phyloP scores from a whole-genome alignment of 1,140 invertebrate species.

The Parapsyche elsis region DNA sequence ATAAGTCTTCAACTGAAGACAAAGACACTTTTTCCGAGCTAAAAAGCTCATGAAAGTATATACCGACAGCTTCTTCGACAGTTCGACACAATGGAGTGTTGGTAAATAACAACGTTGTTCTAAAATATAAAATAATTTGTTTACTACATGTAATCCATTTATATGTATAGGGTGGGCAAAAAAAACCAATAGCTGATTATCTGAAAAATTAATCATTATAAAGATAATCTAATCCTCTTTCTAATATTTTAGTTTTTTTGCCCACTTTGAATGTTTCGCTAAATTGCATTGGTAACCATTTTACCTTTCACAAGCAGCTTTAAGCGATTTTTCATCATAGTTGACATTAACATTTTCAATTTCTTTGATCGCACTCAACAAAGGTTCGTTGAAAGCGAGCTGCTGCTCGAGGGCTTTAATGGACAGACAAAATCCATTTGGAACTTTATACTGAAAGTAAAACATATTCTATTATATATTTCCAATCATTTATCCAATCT shows the following conservation, averaged over 20 bases:
- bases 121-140: conserved; percentile 43
- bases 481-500: background rate
- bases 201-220: background rate
- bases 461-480: background rate
- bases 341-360: conserved; percentile 61
- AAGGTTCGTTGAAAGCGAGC: conserved; percentile 60
- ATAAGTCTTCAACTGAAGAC: conserved; percentile 50
- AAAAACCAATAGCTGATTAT: conserved; percentile 10
- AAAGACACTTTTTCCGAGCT: conserved; percentile 27
- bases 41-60: conserved; percentile 54
- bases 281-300: too few relatives aligned
- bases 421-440: conserved; percentile 73
- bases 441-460: conserved; percentile 63
- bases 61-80: conserved; percentile 59
- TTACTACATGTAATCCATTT: background rate
- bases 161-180: too few relatives aligned
- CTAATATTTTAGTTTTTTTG: background rate
- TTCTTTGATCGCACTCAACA: conserved; percentile 61
- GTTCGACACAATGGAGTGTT: conserved; percentile 58
- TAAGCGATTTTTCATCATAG: conserved; percentile 61
- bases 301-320: conserved; percentile 61
- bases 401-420: conserved; percentile 69
- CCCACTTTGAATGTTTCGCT: background rate
- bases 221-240: background rate
- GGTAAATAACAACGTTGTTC: conserved; percentile 59